Base-by-base conservation (phyloP, 2,888 invertebrate species). In the Junonia oenone region DNA sequence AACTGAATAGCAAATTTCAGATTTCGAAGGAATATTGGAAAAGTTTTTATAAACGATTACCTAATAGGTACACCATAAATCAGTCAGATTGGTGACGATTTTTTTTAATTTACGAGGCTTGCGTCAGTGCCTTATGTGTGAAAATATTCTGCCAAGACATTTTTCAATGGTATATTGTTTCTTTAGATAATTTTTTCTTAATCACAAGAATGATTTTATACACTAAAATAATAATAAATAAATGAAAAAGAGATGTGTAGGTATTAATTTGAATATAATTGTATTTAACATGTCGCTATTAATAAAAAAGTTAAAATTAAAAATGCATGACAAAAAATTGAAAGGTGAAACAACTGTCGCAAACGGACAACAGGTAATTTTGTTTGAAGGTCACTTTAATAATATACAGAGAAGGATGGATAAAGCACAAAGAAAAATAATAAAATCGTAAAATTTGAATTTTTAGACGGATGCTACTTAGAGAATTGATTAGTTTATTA, bases 301-400 rank as follows among this genome's bases (percentile, higher is more conserved):
- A 22, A 62, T 65, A 64, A 61, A 49, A 55, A 14, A 45, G 15
- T 13, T 9, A 17, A 15, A 45, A 33, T 55, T 22, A 40, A 43
- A 37, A 37, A 37, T 5, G 37, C 15, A n/a, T 14, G 8, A 15
- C 15, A 26, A 55, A 58, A 62, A 64, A 62, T 45, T 45, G 55
- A 55, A 65, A 58, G 62, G 62, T 61, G 54, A 63, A 56, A 59
- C 64, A 62, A 59, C 62, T 62, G 62, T 64, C 58, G 53, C 58
- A 47, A 48, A 58, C 55, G 45, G 55, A 51, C 48, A 49, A 58
- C 62, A 65, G 66, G 67, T 64, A 65, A 61, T 63, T 69, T 71
- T 40, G 22, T 35, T 59, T 68, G 68, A 66, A 78, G 81, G 80
- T 69, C 75, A 56, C 57, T 72, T 67, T 64, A 63, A 65, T 69